Base-by-base conservation (phyloP, 2,797 vertebrate species). In the Sebastes hubbsi region DNA sequence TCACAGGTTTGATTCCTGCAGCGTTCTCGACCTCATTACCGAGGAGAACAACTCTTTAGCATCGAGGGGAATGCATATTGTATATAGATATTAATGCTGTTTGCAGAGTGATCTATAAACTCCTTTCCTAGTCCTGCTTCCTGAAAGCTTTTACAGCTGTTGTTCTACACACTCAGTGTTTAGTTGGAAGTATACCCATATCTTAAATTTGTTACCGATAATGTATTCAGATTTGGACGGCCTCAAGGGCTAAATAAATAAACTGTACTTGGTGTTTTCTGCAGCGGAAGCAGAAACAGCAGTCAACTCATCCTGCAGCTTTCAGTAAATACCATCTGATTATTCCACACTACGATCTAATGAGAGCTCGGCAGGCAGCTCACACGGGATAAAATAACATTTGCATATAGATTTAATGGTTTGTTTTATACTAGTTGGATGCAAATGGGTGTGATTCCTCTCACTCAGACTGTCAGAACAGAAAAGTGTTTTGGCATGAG, bases 1-100 rank as follows among this genome's bases (percentile, higher is more conserved):
- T 85, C 84, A 77, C 46, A 30, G 59, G 13, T 78, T 42, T 87
- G 24, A 70, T 60, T 75, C 25, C 56, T 76, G 69, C 49, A 36
- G 67, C 59, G 16, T 29, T 68, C 16, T 14, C 4, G 4, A 58
- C 1, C 4, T 54, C 7, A 7, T 49, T 10, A 60, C 6, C 38
- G 6, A 62, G 60, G 54, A 16, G 34, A 32, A 34, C 4, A 64
- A 55, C 38, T 25, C 10, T 58, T 55, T 18, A 14, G 6, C 27
- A 30, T 38, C 4, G 2, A 42, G 11, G 8, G 30, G 62, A 77
- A 72, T 32, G 16, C 30, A 42, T 70, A 5, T 36, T 13, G 36
- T 38, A 38, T 2, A 25, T 61, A 46, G 16, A 14, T 46, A 12
- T 52, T 59, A 7, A 29, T 36, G 29, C n/a, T 64, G 34, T 78